Evolutionary conservation across 1,140 invertebrate genomes (phyloP), one percentile per base, ranked within the genome.

Genomic region (Ladona fulva): DNA sequence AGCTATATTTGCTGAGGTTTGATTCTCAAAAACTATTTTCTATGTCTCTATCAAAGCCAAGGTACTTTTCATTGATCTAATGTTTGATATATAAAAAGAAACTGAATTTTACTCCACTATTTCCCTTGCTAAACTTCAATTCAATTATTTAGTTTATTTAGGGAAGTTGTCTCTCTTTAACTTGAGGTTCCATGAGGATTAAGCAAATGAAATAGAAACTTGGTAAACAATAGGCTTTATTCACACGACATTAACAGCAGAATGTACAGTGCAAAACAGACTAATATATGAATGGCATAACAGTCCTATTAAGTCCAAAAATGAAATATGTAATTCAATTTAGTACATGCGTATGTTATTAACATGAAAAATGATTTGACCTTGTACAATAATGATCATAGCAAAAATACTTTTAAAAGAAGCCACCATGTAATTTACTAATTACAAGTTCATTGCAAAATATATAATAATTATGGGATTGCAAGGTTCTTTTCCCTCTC

Each of bases 161-260:
- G n/a, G n/a, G n/a, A n/a, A n/a, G n/a, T n/a, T n/a, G n/a, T n/a
- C n/a, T n/a, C n/a, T n/a, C n/a, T n/a, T n/a, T n/a, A n/a, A n/a
- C n/a, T n/a, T n/a, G n/a, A n/a, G n/a, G n/a, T n/a, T n/a, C n/a
- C n/a, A n/a, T 37, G 8, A 37, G 29, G 29, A 37, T 37, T 5
- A 8, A 37, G 29, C 1, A 37, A 37, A 5, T 5, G 8, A 5
- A 5, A 5, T 37, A 37, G 1, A 37, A 37, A 37, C 29, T 37
- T 37, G 29, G 52, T 66, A 66, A 66, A 66, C 52, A 66, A 66
- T 66, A 19, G 52, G 52, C 52, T 66, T 66, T 66, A 66, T 66
- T 66, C 52, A 66, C 52, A 66, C 52, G 14, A 66, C 52, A 66
- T 66, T 66, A 66, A 66, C 52, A 66, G 52, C 52, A 19, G 52